Percentiles rank a stretch among this genome's conserved stretches.
Evolutionary conservation across 1,140 invertebrate genomes (phyloP).

Genomic region (Chlorops oryzae): DNA sequence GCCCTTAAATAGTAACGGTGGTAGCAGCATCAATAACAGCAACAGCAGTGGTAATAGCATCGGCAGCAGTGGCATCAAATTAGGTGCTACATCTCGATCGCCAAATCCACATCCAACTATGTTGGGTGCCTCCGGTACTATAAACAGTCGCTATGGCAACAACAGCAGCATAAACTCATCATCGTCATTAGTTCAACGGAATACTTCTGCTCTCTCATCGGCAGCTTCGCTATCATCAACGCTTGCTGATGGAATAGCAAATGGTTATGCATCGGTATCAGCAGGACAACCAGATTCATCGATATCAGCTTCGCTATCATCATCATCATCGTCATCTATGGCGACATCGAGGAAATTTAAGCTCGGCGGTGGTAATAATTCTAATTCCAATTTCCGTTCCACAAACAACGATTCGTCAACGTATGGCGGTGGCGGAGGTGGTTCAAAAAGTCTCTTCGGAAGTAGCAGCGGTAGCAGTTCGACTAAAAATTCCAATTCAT

Average conservation of each 20-base stretch:
- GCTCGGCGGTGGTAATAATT: too few species aligned
- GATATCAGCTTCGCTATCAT: constrained; percentile 5
- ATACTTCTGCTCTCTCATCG: constrained; percentile 21
- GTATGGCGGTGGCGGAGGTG: neutral
- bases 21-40: constrained; percentile 9
- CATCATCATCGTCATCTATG: constrained; percentile 13
- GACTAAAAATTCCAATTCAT: neutral
- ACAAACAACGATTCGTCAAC: too few species aligned
- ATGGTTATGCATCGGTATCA: constrained; percentile 31
- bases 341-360: too few species aligned
- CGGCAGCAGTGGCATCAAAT: constrained; percentile 13
- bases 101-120: constrained; percentile 42
- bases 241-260: constrained; percentile 21
- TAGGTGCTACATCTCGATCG: constrained; percentile 26
- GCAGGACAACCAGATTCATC: constrained; percentile 22
- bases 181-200: constrained; percentile 8
- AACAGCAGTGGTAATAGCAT: constrained; percentile 1
- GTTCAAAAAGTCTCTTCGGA: too few species aligned
- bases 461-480: neutral
- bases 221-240: constrained; percentile 33
- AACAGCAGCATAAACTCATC: constrained; percentile 24
- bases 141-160: constrained; percentile 19
- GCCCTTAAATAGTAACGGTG: constrained; percentile 36
- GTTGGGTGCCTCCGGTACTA: constrained; percentile 36
- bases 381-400: too few species aligned